phyloP scores from a whole-genome alignment of 1,140 invertebrate genomes.

The Physella acuta region DNA sequence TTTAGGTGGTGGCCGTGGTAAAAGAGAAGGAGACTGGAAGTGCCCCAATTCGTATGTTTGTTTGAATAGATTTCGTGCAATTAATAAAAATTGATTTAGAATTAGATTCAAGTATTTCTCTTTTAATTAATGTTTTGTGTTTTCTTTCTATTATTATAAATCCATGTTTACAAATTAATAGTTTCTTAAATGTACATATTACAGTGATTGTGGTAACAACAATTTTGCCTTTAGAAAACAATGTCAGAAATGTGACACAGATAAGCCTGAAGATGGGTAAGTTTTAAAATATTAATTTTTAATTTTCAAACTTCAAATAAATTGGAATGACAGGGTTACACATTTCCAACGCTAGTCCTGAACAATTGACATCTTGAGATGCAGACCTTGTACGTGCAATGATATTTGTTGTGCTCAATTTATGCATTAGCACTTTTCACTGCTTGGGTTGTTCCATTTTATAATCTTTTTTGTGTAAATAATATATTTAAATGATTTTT shows the following conservation, averaged over 20 bases:
- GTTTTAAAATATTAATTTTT: too few relatives aligned
- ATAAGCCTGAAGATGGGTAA: constrained; percentile 13
- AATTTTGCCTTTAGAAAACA: constrained; percentile 14
- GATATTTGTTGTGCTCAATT: background rate
- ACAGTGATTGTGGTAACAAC: constrained; percentile 4
- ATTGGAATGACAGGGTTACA: too few relatives aligned
- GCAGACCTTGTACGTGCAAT: background rate
- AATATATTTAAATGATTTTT: too few relatives aligned
- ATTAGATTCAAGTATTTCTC: background rate
- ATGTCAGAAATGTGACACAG: constrained; percentile 6
- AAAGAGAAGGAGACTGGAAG: constrained; percentile 12
- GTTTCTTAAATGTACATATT: background rate
- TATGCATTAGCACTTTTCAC: background rate
- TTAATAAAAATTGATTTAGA: background rate
- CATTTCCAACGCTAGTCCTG: background rate
- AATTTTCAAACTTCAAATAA: too few relatives aligned
- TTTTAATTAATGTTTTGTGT: background rate
- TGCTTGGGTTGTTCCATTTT: too few relatives aligned
- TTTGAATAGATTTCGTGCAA: background rate
- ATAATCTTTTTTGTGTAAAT: too few relatives aligned
- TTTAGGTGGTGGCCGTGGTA: background rate
- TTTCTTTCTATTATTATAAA: background rate
- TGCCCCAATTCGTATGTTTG: constrained; percentile 9
- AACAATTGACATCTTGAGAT: background rate
- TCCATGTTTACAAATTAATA: background rate